These are phyloP conservation scores for Caenorhabditis latens DNA, from an alignment of 1,140 invertebrate species.

Conservation along the genomic window DNA sequence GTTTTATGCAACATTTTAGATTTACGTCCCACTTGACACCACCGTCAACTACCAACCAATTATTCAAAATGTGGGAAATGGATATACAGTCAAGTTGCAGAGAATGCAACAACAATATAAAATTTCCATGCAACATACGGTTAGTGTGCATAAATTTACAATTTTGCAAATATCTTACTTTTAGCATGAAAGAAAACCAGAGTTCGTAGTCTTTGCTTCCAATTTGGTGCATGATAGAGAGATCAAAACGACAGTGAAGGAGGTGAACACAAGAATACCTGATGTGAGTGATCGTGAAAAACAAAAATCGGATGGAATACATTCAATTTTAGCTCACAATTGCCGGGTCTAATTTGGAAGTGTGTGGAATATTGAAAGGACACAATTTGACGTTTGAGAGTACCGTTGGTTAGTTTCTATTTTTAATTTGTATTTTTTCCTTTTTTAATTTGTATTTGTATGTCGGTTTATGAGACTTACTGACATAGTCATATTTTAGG, in stretches of 20 bases:
- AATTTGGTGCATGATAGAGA: constrained; percentile 37
- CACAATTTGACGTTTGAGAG: constrained; percentile 48
- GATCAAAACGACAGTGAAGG: constrained; percentile 55
- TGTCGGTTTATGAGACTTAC: too few species aligned
- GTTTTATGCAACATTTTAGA: neutral
- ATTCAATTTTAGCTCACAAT: constrained; percentile 3
- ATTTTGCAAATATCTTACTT: neutral
- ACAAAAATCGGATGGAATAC: neutral
- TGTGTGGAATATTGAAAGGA: constrained; percentile 51
- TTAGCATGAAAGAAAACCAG: constrained; percentile 56
- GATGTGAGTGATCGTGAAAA: constrained; percentile 15
- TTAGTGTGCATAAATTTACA: neutral
- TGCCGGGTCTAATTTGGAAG: constrained; percentile 59
- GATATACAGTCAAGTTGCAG: constrained; percentile 46
- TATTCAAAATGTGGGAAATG: constrained; percentile 14
- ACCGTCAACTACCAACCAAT: constrained; percentile 51
- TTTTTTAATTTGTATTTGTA: too few species aligned
- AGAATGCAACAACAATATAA: constrained; percentile 58
- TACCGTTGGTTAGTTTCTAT: constrained; percentile 1
- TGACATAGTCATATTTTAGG: neutral
- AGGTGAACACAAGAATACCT: constrained; percentile 27
- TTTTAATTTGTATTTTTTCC: too few species aligned
- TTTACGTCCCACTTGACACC: constrained; percentile 37
- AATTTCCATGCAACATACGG: constrained; percentile 32
- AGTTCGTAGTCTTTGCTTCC: constrained; percentile 47